Evolutionary conservation across 2,113 vertebrate species (phyloP).

Genomic region (Mionectes macconnelli): DNA sequence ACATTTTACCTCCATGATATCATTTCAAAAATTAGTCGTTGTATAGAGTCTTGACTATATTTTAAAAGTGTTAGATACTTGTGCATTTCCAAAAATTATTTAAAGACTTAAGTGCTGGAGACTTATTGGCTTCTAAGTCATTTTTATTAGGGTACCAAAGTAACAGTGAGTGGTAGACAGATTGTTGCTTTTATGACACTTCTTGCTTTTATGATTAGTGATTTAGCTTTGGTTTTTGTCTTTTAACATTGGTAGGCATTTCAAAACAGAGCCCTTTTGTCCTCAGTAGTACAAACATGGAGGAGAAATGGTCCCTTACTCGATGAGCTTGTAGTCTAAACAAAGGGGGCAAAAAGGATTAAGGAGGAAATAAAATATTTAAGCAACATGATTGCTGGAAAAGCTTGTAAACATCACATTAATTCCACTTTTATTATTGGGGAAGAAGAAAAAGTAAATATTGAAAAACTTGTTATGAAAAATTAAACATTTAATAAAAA

Average conservation of each 20-base stretch:
- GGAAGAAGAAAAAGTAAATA: neutral
- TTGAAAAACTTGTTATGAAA: neutral
- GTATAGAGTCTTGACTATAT: neutral
- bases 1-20: neutral
- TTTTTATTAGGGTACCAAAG: neutral
- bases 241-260: neutral
- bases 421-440: neutral
- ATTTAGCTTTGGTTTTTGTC: neutral
- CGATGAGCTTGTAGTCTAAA: conserved; percentile 23
- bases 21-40: neutral
- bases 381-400: neutral
- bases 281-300: neutral
- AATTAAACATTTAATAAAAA: neutral
- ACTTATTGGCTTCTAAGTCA: neutral
- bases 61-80: neutral
- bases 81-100: neutral
- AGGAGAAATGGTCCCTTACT: neutral
- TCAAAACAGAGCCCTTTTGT: neutral
- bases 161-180: neutral
- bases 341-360: neutral
- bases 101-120: neutral
- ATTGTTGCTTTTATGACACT: neutral
- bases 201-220: neutral
- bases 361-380: conserved; percentile 2
- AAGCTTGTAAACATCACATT: neutral